phyloP scores from a whole-genome alignment of 2,888 invertebrate genomes.

The Liodrosophila aerea region DNA sequence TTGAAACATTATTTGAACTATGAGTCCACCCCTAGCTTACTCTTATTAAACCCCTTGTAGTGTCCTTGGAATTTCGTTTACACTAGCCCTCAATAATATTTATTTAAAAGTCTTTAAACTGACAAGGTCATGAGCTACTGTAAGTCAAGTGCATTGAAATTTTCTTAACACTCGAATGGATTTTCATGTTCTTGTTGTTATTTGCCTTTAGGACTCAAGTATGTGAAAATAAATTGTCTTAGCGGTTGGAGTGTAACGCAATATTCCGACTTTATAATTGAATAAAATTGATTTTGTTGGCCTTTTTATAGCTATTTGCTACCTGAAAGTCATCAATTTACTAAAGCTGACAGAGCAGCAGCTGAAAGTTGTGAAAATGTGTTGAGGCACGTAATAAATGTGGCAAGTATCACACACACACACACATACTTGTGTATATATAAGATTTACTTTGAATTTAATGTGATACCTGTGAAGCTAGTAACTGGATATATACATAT shows the following conservation, averaged over 20 bases:
- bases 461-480: no score
- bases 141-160: constrained; percentile 6
- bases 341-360: constrained; percentile 9
- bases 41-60: no score
- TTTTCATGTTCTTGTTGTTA: constrained; percentile 5
- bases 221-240: constrained; percentile 53
- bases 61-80: no score
- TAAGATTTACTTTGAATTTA: constrained; percentile 1
- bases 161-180: background rate
- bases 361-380: constrained; percentile 18
- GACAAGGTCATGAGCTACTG: constrained; percentile 2
- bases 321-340: constrained; percentile 53
- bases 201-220: constrained; percentile 22
- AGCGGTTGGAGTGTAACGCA: constrained; percentile 26
- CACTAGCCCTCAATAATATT: background rate
- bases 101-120: constrained; percentile 3
- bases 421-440: background rate
- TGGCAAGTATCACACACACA: background rate
- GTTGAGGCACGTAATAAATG: background rate
- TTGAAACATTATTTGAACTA: no score
- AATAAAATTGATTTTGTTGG: constrained; percentile 57
- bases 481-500: no score
- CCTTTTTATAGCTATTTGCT: constrained; percentile 17
- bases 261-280: constrained; percentile 49
- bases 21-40: no score